phyloP scores from a whole-genome alignment of 1,140 invertebrate genomes.

The Brachionus sp. region DNA sequence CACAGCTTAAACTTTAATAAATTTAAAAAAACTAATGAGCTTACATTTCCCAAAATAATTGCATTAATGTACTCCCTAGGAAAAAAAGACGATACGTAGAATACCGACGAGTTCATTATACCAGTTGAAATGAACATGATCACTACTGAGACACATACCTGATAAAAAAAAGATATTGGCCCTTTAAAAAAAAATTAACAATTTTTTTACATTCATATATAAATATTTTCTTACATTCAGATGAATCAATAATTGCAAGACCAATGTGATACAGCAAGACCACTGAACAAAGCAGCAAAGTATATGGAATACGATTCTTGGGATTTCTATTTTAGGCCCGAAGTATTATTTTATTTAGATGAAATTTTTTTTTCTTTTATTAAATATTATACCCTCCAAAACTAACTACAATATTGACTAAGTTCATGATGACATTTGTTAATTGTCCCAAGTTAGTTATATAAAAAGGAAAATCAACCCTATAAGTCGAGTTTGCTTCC shows the following conservation, averaged over 20 bases:
- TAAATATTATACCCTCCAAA: constrained; percentile 16
- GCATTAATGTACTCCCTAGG: constrained; percentile 38
- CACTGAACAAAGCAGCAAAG: not conserved
- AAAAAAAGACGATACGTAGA: constrained; percentile 29
- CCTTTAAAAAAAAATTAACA: not conserved
- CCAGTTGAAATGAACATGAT: constrained; percentile 37
- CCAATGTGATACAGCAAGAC: constrained; percentile 25
- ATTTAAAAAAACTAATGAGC: not conserved
- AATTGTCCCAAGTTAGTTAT: constrained; percentile 14
- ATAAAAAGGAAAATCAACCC: constrained; percentile 16
- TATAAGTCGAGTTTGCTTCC: not conserved
- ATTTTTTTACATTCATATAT: not conserved
- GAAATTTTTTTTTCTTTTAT: not conserved
- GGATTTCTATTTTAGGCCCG: constrained; percentile 18
- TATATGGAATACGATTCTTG: constrained; percentile 39
- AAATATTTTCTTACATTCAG: constrained; percentile 16
- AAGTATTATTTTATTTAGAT: not conserved
- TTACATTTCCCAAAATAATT: constrained; percentile 41
- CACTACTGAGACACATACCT: constrained; percentile 18
- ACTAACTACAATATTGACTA: constrained; percentile 1
- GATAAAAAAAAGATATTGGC: constrained; percentile 2
- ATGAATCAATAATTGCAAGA: constrained; percentile 29
- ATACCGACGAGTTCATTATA: constrained; percentile 30
- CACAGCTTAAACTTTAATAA: not conserved
- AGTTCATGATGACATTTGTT: constrained; percentile 42